These are phyloP conservation scores for Drosophila dunni DNA, from an alignment of 1,140 invertebrate species.

Conservation along the genomic window DNA sequence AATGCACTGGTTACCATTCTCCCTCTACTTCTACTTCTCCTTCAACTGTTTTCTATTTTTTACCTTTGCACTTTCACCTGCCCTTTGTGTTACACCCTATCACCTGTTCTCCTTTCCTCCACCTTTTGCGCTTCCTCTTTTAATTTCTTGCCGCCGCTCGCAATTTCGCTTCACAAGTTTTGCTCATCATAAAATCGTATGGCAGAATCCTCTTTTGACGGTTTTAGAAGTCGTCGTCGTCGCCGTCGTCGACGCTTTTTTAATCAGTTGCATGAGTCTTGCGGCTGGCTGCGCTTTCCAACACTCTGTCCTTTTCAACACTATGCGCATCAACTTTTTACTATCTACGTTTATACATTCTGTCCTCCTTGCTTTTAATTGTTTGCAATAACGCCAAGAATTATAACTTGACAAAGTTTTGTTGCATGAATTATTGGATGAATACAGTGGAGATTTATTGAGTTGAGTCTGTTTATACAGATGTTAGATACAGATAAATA, in stretches of 20 bases:
- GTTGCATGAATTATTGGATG: not conserved
- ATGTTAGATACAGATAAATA: no score
- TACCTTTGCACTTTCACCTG: constrained; percentile 64
- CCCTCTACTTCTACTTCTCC: not conserved
- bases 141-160: constrained; percentile 66
- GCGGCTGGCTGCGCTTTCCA: constrained; percentile 64
- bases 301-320: constrained; percentile 50
- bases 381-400: constrained; percentile 6
- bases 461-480: no score
- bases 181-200: constrained; percentile 72
- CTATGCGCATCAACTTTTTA: constrained; percentile 3
- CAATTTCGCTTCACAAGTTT: constrained; percentile 75
- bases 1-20: constrained; percentile 54
- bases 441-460: no score
- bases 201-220: constrained; percentile 63
- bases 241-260: constrained; percentile 41
- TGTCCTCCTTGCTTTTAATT: constrained; percentile 17
- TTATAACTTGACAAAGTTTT: not conserved
- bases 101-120: not conserved
- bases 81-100: constrained; percentile 26
- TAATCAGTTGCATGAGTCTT: constrained; percentile 75
- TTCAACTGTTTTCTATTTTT: not conserved
- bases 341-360: constrained; percentile 12
- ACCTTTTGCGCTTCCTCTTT: constrained; percentile 54
- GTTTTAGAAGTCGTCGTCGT: constrained; percentile 59